Conservation (phyloP, 1,140 invertebrate genomes). For the Argopecten irradians region DNA sequence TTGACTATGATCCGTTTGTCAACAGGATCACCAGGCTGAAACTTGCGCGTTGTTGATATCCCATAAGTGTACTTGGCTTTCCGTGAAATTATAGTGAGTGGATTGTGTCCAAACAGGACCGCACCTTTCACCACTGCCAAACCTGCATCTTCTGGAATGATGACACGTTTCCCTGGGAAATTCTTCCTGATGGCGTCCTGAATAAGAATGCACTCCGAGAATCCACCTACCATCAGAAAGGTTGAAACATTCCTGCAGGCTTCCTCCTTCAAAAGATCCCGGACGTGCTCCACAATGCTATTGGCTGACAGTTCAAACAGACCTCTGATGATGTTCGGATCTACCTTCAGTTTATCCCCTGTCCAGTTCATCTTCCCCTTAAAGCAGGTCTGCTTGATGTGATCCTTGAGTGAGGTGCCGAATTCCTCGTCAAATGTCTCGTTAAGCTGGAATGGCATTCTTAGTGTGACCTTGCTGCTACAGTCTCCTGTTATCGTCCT, state of each 20-base stretch:
- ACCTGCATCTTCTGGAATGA: constrained; percentile 51
- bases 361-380: constrained; percentile 35
- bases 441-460: constrained; percentile 34
- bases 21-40: constrained; percentile 32
- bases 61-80: constrained; percentile 50
- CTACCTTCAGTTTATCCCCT: constrained; percentile 49
- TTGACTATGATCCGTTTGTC: constrained; percentile 35
- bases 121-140: constrained; percentile 55
- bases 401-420: constrained; percentile 24
- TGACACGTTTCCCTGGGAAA: constrained; percentile 37
- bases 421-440: constrained; percentile 41
- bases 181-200: constrained; percentile 45
- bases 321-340: constrained; percentile 28
- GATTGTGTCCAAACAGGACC: constrained; percentile 54
- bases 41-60: constrained; percentile 31
- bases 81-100: constrained; percentile 41
- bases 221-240: constrained; percentile 55
- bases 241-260: constrained; percentile 35
- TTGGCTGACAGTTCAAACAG: constrained; percentile 38
- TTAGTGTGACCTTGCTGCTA: constrained; percentile 26
- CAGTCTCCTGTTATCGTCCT: not conserved
- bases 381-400: constrained; percentile 33
- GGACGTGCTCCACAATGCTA: constrained; percentile 45
- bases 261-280: constrained; percentile 35
- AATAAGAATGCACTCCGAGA: constrained; percentile 50